Evolutionary conservation across 1,140 invertebrate species (phyloP).

Genomic region (Bombus ignitus): DNA sequence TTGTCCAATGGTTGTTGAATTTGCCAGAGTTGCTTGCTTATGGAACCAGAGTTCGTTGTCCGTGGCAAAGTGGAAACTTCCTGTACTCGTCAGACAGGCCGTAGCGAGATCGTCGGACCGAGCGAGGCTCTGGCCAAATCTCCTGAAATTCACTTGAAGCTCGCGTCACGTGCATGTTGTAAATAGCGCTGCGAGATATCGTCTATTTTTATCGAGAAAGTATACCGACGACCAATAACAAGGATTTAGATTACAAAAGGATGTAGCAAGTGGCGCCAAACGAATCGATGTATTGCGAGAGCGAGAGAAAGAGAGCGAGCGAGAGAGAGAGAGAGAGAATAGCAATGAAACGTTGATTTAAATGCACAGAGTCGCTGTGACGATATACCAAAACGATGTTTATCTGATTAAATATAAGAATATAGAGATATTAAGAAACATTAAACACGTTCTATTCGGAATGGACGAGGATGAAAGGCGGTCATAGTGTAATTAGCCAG

Average conservation of each 20-base stretch:
- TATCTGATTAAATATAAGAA: constrained; percentile 67
- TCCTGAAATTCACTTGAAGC: not conserved
- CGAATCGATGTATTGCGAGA: constrained; percentile 41
- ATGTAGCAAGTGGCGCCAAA: not conserved
- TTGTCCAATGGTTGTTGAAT: not conserved
- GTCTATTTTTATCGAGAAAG: constrained; percentile 74
- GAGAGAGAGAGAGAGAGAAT: constrained; percentile 54
- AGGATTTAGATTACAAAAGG: constrained; percentile 36
- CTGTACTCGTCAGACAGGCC: constrained; percentile 17
- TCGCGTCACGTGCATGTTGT: constrained; percentile 43
- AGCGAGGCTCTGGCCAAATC: not conserved
- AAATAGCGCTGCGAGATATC: constrained; percentile 61
- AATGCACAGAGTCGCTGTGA: constrained; percentile 81
- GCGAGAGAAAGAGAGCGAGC: not conserved
- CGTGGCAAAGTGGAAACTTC: constrained; percentile 22
- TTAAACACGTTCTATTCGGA: constrained; percentile 59
- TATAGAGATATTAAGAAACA: constrained; percentile 55
- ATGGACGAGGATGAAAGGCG: not conserved
- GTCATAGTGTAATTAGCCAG: constrained; percentile 55
- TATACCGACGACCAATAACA: constrained; percentile 72
- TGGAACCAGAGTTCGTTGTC: too few relatives aligned
- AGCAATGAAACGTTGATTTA: constrained; percentile 76
- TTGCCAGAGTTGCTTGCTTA: not conserved
- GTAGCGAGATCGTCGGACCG: not conserved
- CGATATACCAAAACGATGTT: constrained; percentile 82